phyloP scores from a whole-genome alignment of 2,888 invertebrate genomes.

The Andricus curvator region DNA sequence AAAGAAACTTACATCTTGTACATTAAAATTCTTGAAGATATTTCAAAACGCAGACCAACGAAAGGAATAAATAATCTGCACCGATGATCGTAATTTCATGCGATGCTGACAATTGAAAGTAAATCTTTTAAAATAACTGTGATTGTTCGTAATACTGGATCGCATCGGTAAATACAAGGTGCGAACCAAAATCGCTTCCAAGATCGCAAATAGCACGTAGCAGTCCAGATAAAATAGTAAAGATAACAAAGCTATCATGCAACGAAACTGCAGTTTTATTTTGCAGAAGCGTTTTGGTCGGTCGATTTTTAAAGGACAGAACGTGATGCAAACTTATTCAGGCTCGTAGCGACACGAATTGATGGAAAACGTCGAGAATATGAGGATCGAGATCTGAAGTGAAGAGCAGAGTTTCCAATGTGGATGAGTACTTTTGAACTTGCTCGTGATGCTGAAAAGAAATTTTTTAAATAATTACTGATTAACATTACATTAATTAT shows the following conservation, averaged over 20 bases:
- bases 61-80: not conserved
- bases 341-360: conserved; percentile 94
- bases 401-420: conserved; percentile 96
- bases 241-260: not conserved
- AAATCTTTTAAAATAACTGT: not conserved
- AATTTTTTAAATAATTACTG: conserved; percentile 8
- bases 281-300: not conserved
- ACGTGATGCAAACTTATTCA: conserved; percentile 74
- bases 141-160: not conserved
- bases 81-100: not conserved
- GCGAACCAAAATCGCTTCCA: not conserved
- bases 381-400: conserved; percentile 97
- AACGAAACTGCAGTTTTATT: not conserved
- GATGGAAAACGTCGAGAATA: conserved; percentile 97
- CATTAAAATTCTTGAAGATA: not conserved
- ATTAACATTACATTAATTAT: not conserved
- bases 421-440: conserved; percentile 97
- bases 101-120: not conserved
- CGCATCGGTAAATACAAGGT: not conserved
- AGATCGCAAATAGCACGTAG: not conserved
- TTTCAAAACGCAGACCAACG: not conserved
- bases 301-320: conserved; percentile 8
- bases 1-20: not conserved
- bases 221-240: not conserved
- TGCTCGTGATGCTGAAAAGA: conserved; percentile 95